These are phyloP conservation scores for Ephydatia muelleri DNA, from an alignment of 37 sponge, comb jelly and placozoan species.

Conservation along the genomic window DNA sequence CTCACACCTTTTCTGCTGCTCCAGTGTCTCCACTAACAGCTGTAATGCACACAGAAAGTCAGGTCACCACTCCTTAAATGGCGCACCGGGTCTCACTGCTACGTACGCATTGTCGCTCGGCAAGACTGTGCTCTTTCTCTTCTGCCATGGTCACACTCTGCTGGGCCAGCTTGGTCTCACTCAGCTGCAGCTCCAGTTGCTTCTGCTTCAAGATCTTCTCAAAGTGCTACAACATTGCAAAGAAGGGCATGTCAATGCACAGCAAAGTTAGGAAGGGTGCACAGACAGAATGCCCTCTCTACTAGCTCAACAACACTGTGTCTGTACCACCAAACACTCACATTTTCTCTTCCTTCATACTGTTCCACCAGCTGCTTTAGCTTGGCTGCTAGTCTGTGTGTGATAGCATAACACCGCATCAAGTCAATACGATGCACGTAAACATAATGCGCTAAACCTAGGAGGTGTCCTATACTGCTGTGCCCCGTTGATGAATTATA, in stretches of 20 bases:
- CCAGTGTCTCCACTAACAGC: constrained; percentile 78
- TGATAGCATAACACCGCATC: no score
- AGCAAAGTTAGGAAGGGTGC: not conserved
- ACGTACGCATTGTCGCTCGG: constrained; percentile 76
- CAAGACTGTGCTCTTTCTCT: constrained; percentile 77
- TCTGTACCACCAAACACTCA: no score
- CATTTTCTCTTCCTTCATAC: constrained; percentile 87
- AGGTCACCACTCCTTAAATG: not conserved
- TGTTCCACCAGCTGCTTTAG: constrained; percentile 88
- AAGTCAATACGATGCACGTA: no score
- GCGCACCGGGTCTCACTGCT: not conserved
- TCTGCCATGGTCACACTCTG: constrained; percentile 77
- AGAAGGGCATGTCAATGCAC: not conserved
- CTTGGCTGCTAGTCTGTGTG: constrained; percentile 71
- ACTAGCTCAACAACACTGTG: no score
- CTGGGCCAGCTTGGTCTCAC: constrained; percentile 93
- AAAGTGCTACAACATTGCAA: constrained; percentile 65
- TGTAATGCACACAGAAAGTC: not conserved
- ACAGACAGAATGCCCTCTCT: no score
- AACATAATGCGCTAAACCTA: no score
- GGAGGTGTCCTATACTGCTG: no score
- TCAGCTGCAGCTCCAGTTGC: constrained; percentile 91
- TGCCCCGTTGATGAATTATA: no score
- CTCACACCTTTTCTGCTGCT: constrained; percentile 92
- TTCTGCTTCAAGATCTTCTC: constrained; percentile 90